Evolutionary conservation across 1,140 invertebrate genomes (phyloP), one percentile per base, ranked within the genome.

Genomic region (Ruditapes philippinarum): DNA sequence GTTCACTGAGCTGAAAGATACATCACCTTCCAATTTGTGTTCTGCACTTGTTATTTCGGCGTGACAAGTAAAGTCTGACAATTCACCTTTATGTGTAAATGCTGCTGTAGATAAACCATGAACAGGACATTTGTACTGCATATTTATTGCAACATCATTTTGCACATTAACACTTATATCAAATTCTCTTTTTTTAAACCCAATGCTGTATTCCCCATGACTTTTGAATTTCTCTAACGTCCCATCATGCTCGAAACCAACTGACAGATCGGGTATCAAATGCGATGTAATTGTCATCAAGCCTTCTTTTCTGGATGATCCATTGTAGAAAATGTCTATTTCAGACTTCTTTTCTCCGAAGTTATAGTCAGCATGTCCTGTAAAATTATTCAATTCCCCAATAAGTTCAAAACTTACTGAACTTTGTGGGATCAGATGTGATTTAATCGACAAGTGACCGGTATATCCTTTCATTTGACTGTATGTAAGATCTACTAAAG

Each of bases 281-380:
- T 51, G 31, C 4, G 82, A 84, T 2, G 25, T 33, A n/a, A 84
- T 12, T n/a, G 25, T 22, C 14, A 74, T 11, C 31, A 54, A 40
- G 3, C 82, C 82, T 57, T 73, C 62, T 2, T 42, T 9, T 31
- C 33, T 68, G 3, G 42, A 49, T 14, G 54, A 4, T n/a, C 25
- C 65, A 40, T 22, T 73, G 31, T 49, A 84, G 62, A 42, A 54
- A 51, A 74, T 38, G 17, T 80, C 74, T 0, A 65, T 38, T 38
- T 88, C 85, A 3, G 85, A 80, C 28, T 79, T 88, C 11, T 88
- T 62, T 0, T 36, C 28, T 17, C 76, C 76, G 38, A 80, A 36
- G 7, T 19, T 49, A 22, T 45, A 78, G 9, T 88, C 57, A 36
- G 76, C 76, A 36, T 70, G 74, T n/a, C 33, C 28, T 38, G 19